Conservation (phyloP, 2,113 vertebrate genomes). For the Siniperca chuatsi region DNA sequence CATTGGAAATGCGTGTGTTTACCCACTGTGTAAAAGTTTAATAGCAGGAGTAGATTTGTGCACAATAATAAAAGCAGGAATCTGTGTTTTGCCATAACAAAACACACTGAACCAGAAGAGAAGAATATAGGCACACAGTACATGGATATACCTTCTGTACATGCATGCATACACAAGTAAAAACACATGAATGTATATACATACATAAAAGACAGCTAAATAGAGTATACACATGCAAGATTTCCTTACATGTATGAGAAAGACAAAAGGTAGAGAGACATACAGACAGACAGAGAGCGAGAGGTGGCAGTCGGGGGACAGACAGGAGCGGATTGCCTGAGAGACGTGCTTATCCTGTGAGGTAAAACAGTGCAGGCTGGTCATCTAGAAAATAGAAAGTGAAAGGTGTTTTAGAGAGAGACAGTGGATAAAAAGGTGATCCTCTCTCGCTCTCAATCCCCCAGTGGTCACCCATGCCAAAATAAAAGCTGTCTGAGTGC, state of each 20-base stretch:
- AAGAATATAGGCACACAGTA: not conserved
- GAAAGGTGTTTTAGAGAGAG: slow-evolving; percentile 72
- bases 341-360: slow-evolving; percentile 49
- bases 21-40: slow-evolving; percentile 44
- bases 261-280: not conserved
- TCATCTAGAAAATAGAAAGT: slow-evolving; percentile 79
- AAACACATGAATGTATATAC: no score
- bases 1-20: slow-evolving; percentile 42
- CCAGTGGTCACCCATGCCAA: slow-evolving; percentile 31
- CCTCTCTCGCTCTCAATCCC: slow-evolving; percentile 49
- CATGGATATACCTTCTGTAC: not conserved
- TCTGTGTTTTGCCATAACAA: not conserved
- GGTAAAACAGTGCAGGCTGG: slow-evolving; percentile 54
- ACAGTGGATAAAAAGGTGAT: slow-evolving; percentile 70
- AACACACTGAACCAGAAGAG: not conserved
- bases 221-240: not conserved
- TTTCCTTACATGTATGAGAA: not conserved
- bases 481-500: slow-evolving; percentile 53
- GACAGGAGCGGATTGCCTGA: not conserved
- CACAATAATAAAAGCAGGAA: slow-evolving; percentile 37
- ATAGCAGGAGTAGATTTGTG: slow-evolving; percentile 33
- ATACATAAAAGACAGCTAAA: not conserved
- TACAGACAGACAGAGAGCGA: not conserved
- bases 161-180: no score
- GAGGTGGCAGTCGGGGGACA: slow-evolving; percentile 15